Percentiles rank a stretch among this genome's conserved stretches.
Evolutionary conservation across 2,113 vertebrate species (phyloP).

Genomic region (Toxotes jaculatrix): DNA sequence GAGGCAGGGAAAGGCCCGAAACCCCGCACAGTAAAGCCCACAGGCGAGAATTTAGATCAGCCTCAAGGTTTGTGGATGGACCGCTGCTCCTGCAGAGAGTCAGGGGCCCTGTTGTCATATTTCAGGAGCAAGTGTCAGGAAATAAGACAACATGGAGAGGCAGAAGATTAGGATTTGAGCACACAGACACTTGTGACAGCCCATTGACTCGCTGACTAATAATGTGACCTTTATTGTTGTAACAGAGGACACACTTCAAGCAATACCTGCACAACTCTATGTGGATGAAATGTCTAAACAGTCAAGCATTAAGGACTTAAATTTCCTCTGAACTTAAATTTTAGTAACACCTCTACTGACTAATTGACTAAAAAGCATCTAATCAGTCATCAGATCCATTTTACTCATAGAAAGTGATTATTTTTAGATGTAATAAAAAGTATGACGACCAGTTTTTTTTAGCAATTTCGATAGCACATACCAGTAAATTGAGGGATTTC

Average conservation of each 20-base stretch:
- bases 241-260: too few species aligned
- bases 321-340: too few species aligned
- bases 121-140: slow-evolving; percentile 39
- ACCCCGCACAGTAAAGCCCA: slow-evolving; percentile 66
- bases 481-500: neutral
- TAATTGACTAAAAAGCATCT: neutral
- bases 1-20: slow-evolving; percentile 73
- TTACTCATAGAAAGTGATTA: neutral
- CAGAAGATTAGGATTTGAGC: slow-evolving; percentile 21
- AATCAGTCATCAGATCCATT: neutral
- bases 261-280: neutral
- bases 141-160: slow-evolving; percentile 34
- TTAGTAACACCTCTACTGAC: too few species aligned
- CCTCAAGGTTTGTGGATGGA: slow-evolving; percentile 61
- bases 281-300: neutral
- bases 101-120: slow-evolving; percentile 36
- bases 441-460: neutral
- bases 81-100: slow-evolving; percentile 44
- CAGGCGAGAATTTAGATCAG: slow-evolving; percentile 76
- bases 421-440: neutral
- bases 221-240: neutral
- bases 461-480: too few species aligned
- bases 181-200: neutral
- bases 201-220: neutral
- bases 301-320: too few species aligned